Evolutionary conservation across 2,888 invertebrate genomes (phyloP), one percentile per base, ranked within the genome.

Genomic region (Anticlea derivata): DNA sequence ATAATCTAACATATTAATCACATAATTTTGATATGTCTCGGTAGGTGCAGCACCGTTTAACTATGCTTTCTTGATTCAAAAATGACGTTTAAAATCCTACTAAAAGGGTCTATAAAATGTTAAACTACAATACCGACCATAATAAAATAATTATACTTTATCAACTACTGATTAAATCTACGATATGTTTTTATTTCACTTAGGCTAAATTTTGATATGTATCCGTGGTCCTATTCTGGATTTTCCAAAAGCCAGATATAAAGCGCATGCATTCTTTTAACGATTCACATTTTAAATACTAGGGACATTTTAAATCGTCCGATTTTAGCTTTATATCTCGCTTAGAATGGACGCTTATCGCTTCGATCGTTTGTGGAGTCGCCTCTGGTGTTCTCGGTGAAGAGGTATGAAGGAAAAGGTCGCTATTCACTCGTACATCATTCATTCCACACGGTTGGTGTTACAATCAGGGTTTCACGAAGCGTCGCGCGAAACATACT

Each of bases 231-330:
- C 87, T 86, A 84, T 80, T 83, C 82, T 84, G 90, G 88, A 84
- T 83, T 80, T 77, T 75, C 80, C 80, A 83, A 83, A 87, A 88
- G 87, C 88, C 83, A 88, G 87, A 89, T 86, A 88, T 88, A 88
- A 89, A 90, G 90, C 89, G 89, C 78, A 83, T 85, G 78, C 86
- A 86, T 89, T 89, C 88, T 87, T 83, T 84, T 73, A 78, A 79
- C 77, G 77, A 79, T 80, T 81, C 77, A 78, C 80, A 76, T 68
- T 73, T 77, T 73, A 74, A 66, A 74, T 61, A 71, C 77, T 85
- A 83, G 74, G 73, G 76, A 79, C 75, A 75, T 71, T 68, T 69
- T 75, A 75, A 75, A 73, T 73, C 78, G 66, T 75, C 72, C 72
- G 70, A 46, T 50, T 53, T 74, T 70, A 78, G 88, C 86, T 87